Percentiles rank a stretch among this genome's conserved stretches.
phyloP scores from a whole-genome alignment of 2,113 vertebrate genomes.

The Emydocephalus ijimae region DNA sequence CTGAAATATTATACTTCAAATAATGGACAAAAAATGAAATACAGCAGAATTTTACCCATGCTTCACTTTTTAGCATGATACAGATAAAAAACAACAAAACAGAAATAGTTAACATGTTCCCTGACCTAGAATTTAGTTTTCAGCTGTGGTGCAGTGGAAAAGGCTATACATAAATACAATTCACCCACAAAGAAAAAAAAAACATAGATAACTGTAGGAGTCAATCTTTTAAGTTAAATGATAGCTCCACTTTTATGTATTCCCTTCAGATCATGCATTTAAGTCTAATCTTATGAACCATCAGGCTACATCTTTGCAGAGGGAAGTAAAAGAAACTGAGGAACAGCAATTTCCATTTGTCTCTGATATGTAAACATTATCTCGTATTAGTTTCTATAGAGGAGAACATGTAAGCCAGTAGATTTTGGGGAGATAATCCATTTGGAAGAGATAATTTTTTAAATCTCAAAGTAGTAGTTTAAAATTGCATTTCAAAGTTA shows the following conservation, averaged over 20 bases:
- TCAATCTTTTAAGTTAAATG: neutral
- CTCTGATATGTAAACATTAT: neutral
- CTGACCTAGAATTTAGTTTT: neutral
- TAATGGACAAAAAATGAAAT: conserved; percentile 1
- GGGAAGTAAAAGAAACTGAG: neutral
- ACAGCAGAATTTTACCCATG: neutral
- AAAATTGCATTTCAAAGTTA: neutral
- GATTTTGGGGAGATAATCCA: neutral
- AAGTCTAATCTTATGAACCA: neutral
- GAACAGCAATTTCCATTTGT: neutral
- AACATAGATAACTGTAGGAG: neutral
- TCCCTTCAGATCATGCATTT: neutral
- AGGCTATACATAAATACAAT: neutral
- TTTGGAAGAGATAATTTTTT: neutral
- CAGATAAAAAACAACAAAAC: neutral
- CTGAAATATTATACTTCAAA: neutral
- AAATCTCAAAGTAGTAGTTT: neutral
- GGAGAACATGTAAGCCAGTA: neutral
- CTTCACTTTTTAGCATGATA: neutral
- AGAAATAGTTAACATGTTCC: neutral
- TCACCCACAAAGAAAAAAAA: neutral
- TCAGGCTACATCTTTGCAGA: neutral
- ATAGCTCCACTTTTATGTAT: no score
- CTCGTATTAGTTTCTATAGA: neutral
- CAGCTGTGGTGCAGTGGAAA: neutral